Conservation (phyloP, 1,140 invertebrate genomes). For the Zeugodacus cucurbitae region DNA sequence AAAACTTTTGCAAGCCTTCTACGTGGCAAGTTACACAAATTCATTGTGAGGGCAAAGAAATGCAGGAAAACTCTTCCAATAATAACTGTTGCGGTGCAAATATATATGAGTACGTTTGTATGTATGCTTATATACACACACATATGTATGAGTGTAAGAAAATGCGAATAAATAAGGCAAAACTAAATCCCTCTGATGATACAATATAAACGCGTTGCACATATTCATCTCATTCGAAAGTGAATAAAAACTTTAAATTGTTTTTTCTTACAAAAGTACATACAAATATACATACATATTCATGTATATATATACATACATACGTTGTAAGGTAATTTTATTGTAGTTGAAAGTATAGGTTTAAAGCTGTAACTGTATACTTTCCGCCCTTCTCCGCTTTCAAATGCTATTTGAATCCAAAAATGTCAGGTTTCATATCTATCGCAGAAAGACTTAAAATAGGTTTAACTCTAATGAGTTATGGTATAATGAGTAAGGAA, state of each 20-base stretch:
- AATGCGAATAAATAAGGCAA: background rate
- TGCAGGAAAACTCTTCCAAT: background rate
- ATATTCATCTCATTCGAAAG: conserved; percentile 4
- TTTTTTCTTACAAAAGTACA: background rate
- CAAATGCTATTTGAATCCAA: no score
- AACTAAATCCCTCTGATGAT: conserved; percentile 29
- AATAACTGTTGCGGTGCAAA: conserved; percentile 14
- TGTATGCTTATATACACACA: no score
- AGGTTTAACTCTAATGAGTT: no score
- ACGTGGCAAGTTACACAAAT: background rate
- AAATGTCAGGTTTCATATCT: no score
- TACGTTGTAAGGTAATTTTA: background rate
- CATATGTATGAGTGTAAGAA: background rate
- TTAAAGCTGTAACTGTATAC: no score
- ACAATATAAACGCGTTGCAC: background rate
- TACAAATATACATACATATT: background rate
- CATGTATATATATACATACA: background rate
- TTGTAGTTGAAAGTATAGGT: no score
- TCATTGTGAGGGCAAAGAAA: background rate
- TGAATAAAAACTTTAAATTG: conserved; percentile 36
- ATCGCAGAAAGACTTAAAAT: no score
- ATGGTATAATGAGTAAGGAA: no score
- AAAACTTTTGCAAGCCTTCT: background rate
- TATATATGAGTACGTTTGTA: no score
- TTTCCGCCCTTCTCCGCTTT: no score